These are phyloP conservation scores for Brachyptera risi DNA, from an alignment of 2,888 invertebrate genomes.

Conservation along the genomic window DNA sequence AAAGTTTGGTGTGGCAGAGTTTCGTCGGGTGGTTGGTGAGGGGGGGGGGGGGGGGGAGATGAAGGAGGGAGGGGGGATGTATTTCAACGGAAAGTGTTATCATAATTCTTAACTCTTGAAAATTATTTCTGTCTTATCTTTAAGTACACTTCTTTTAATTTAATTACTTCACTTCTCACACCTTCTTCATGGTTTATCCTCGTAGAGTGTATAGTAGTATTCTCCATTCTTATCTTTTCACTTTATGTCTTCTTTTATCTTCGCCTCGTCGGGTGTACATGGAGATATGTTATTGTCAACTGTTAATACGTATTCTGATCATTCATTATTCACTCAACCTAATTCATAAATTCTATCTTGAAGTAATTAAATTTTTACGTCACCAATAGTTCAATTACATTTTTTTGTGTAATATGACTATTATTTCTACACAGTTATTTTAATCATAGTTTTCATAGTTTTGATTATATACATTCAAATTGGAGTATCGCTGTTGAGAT, in stretches of 20 bases:
- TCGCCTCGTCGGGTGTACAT: not conserved
- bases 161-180: constrained; percentile 31
- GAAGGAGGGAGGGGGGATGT: constrained; percentile 19
- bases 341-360: too few species aligned
- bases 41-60: not conserved
- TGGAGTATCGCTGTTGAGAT: too few species aligned
- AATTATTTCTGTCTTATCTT: constrained; percentile 28
- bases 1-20: constrained; percentile 23
- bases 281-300: too few species aligned
- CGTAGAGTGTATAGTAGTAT: constrained; percentile 7
- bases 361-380: too few species aligned
- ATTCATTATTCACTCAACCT: too few species aligned
- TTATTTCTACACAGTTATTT: too few species aligned
- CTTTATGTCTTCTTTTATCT: constrained; percentile 6
- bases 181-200: constrained; percentile 23
- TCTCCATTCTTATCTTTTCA: constrained; percentile 12
- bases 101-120: constrained; percentile 19
- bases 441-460: too few species aligned
- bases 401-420: too few species aligned
- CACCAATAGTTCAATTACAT: too few species aligned
- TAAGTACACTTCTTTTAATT: constrained; percentile 31
- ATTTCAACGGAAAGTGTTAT: constrained; percentile 30
- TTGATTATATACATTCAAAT: too few species aligned
- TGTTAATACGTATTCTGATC: too few species aligned
- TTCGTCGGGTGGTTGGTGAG: not conserved